Base-by-base conservation (phyloP, 2,888 invertebrate genomes). In the Phorcus lineatus region DNA sequence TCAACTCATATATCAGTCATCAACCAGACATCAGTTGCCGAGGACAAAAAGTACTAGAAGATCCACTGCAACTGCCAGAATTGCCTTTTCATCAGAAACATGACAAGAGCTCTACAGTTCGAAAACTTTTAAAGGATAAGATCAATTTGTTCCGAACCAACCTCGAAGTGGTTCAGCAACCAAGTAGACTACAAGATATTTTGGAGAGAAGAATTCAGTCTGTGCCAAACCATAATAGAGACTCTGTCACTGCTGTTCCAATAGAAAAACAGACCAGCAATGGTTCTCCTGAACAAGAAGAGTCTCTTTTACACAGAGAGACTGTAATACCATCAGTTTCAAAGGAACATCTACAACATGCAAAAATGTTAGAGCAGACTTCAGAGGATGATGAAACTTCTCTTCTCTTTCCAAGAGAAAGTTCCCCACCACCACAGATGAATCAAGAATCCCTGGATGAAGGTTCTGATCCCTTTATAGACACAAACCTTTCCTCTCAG, bases 131-230 rank as follows among this genome's bases (percentile, higher is more conserved):
- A 40, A 70, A 36, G 19, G 40, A 70, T 19, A 70, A 70, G 40
- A 31, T 70, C 19, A 22, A n/a, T 77, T 57, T 36, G n/a, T 57
- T 31, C 24, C 24, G 36, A 57, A 17, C 53, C 6, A 75, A n/a
- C 11, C 36, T 76, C 28, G 76, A 76, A 31, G 31, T 76, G 9
- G 76, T 55, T 4, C 54, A 76, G 22, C 53, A 76, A 55, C 54
- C 76, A 13, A 54, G 54, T 54, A 54, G 28, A 76, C 76, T 76
- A 24, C 55, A 76, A n/a, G 19, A 53, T 31, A 31, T 55, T 19
- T 28, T 76, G 55, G 76, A 76, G 55, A 76, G 54, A 76, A 55
- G 19, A 55, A 76, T 76, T 31, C 17, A 28, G 24, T 19, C 76
- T 28, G 54, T 76, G 31, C n/a, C 24, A 28, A 74, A 74, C 22